A percentile compares a stretch with the other conserved stretches of the same genome.
Conservation (phyloP, 2,888 invertebrate genomes). For the Seladonia tumulorum region DNA sequence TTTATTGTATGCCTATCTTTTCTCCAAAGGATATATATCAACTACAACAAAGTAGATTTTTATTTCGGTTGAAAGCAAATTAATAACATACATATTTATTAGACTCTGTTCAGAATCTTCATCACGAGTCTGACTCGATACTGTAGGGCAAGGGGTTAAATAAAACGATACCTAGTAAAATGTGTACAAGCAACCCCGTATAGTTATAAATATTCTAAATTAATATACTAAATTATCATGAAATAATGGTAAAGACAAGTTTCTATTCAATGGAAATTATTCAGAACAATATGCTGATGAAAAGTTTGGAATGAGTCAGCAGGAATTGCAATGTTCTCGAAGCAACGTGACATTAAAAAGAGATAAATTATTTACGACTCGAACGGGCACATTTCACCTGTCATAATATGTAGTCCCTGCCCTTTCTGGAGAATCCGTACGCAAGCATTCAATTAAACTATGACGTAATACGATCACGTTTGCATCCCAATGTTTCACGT, state of each 20-base stretch:
- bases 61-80: no score
- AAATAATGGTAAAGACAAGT: background rate
- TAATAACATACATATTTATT: no score
- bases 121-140: no score
- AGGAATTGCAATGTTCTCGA: no score
- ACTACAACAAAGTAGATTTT: no score
- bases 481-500: background rate
- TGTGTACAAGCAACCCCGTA: background rate
- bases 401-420: background rate
- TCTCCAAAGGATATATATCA: no score
- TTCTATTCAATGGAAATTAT: background rate
- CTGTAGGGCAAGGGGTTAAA: no score
- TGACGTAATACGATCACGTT: conserved; percentile 15
- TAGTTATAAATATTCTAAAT: background rate
- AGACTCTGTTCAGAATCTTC: no score
- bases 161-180: background rate
- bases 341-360: background rate
- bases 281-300: background rate
- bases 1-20: no score
- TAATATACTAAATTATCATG: background rate
- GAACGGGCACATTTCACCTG: background rate
- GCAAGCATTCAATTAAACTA: background rate
- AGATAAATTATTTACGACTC: background rate
- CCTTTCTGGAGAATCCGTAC: background rate
- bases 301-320: background rate